phyloP scores from a whole-genome alignment of 2,888 invertebrate species.

The Artemia sinica region DNA sequence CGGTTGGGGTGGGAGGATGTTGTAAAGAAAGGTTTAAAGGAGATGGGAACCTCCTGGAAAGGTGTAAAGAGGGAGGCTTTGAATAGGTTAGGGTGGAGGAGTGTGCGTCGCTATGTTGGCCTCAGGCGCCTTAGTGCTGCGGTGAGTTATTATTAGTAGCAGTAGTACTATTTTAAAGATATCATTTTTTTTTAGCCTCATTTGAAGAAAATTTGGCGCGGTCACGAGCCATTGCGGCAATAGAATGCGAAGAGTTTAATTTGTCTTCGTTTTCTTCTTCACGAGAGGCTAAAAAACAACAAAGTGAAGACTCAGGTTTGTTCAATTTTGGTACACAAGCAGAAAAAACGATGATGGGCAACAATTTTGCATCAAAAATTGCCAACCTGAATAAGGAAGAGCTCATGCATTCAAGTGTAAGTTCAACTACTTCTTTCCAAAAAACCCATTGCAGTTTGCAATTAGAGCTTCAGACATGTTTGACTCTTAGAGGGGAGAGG shows the following conservation, averaged over 20 bases:
- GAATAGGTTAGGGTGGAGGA: no score
- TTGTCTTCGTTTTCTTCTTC: neutral
- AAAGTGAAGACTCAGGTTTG: neutral
- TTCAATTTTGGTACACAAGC: conserved; percentile 5
- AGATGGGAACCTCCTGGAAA: no score
- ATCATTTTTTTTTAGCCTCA: neutral
- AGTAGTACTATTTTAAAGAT: neutral
- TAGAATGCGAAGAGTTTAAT: neutral
- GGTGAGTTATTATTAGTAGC: no score
- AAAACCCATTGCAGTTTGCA: no score
- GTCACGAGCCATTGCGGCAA: neutral
- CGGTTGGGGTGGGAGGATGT: no score
- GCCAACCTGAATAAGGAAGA: neutral
- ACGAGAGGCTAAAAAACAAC: neutral
- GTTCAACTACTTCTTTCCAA: neutral
- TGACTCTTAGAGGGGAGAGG: no score
- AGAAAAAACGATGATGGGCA: conserved; percentile 5
- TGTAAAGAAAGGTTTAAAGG: no score
- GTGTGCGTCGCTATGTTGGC: no score
- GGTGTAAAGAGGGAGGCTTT: no score
- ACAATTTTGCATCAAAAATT: neutral
- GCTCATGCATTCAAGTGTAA: neutral
- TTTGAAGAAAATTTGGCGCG: conserved; percentile 6
- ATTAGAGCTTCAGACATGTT: no score
- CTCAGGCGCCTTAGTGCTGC: no score